Evolutionary conservation across 2,113 vertebrate species (phyloP), one percentile per base, ranked within the genome.

Genomic region (Hylia prasina): DNA sequence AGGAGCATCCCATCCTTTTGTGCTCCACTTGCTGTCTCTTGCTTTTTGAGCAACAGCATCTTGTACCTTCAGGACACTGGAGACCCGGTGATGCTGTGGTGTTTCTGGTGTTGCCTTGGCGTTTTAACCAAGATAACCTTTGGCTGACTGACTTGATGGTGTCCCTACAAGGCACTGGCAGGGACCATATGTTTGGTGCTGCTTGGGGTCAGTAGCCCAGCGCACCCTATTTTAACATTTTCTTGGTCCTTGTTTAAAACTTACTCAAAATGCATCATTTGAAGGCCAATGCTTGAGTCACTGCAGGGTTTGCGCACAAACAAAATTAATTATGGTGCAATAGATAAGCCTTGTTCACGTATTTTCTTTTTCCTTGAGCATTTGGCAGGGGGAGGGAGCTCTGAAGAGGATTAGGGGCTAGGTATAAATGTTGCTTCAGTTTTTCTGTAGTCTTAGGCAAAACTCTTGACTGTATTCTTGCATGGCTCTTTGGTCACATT

Each of bases 71-170:
- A 7, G 63, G 40, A 31, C 6, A 0, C 35, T 7, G 35, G 61
- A 15, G 22, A 57, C 22, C 24, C 44, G 2, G 3, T 10, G n/a
- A 1, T 42, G 40, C 45, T n/a, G 9, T 0, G 3, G 20, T 20
- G 5, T 23, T 58, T 24, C 39, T 44, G 40, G 48, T 44, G 8
- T 10, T 57, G 15, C 28, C 30, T 45, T 31, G 17, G 40, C 27
- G 27, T 51, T 70, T 58, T 31, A 14, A 9, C 18, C 45, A 27
- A 1, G 66, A 9, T 31, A 21, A 58, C 42, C 60, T 19, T 23
- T 18, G 48, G 10, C 27, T 20, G 53, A 8, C 57, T 17, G 42
- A 27, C 31, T 12, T 4, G 4, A 2, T 1, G 9, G 17, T 10
- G 31, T 31, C 60, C 66, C 53, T 23, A 0, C 22, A 18, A 47